These are phyloP conservation scores for Lithodes maja DNA, from an alignment of 2,888 invertebrate genomes.

Conservation along the genomic window DNA sequence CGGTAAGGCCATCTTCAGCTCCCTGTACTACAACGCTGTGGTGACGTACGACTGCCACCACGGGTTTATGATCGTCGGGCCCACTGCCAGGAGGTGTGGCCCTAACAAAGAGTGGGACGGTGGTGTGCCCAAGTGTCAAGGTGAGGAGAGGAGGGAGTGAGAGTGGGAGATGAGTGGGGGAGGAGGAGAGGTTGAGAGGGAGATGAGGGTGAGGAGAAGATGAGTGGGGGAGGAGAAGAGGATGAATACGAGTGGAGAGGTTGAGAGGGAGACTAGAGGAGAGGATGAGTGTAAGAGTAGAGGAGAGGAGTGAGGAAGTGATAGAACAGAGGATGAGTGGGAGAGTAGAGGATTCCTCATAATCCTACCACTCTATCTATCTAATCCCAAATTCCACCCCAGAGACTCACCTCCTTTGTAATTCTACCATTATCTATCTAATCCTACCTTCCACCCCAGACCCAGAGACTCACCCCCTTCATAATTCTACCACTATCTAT, in stretches of 20 bases:
- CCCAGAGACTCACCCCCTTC: too few species aligned
- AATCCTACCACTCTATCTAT: too few species aligned
- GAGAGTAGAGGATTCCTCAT: too few species aligned
- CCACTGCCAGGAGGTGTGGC: slow-evolving; percentile 92
- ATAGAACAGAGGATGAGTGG: too few species aligned
- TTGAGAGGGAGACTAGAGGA: background rate
- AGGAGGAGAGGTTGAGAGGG: background rate
- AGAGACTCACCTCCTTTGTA: too few species aligned
- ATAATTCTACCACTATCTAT: too few species aligned
- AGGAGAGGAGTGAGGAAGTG: too few species aligned
- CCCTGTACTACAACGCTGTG: slow-evolving; percentile 95
- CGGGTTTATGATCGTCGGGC: slow-evolving; percentile 93
- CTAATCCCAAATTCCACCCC: too few species aligned
- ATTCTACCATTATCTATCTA: too few species aligned
- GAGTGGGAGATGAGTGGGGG: background rate
- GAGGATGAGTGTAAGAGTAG: background rate
- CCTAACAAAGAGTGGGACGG: slow-evolving; percentile 97
- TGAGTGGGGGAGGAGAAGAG: background rate
- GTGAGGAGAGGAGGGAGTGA: slow-evolving; percentile 76
- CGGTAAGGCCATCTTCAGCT: slow-evolving; percentile 94
- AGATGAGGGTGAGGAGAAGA: background rate
- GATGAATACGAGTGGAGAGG: background rate
- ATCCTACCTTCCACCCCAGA: too few species aligned
- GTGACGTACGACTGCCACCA: slow-evolving; percentile 97
- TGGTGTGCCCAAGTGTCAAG: slow-evolving; percentile 90